A percentile compares a stretch with the other conserved stretches of the same genome.
Evolutionary conservation across 2,888 invertebrate genomes (phyloP).

Genomic region (Drosophila tripunctata): DNA sequence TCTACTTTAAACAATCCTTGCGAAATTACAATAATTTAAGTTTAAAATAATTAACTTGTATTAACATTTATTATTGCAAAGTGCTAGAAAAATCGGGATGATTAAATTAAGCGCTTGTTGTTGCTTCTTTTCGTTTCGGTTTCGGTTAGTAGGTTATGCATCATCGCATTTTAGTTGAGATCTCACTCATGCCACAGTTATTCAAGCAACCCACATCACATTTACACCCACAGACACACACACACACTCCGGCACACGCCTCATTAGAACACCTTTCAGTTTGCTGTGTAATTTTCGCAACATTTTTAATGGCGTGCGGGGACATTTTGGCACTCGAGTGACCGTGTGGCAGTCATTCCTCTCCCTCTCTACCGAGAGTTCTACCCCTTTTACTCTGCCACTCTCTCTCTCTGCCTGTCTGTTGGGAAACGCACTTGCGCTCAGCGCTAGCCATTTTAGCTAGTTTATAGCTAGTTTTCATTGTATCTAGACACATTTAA

Average conservation of each 20-base stretch:
- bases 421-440: conserved; percentile 6
- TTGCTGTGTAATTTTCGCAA: conserved; percentile 75
- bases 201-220: conserved; percentile 50
- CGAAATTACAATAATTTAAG: too few species aligned
- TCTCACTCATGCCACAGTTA: conserved; percentile 55
- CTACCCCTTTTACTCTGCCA: too few species aligned
- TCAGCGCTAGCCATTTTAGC: too few species aligned
- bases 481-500: too few species aligned
- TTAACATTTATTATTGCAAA: too few species aligned
- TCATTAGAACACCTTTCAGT: conserved; percentile 78
- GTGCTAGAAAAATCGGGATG: neutral
- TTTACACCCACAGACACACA: conserved; percentile 33
- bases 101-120: conserved; percentile 19
- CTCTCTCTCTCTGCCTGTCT: neutral
- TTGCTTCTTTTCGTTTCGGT: too few species aligned
- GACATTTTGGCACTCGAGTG: conserved; percentile 76
- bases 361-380: too few species aligned
- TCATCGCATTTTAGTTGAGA: conserved; percentile 28
- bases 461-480: too few species aligned
- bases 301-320: conserved; percentile 79
- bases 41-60: too few species aligned
- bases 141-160: conserved; percentile 23
- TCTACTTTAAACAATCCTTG: too few species aligned
- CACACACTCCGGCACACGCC: conserved; percentile 68
- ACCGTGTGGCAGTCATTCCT: conserved; percentile 60